Evolutionary conservation across 2,888 invertebrate genomes (phyloP).

Genomic region (Flexamia atlantica): DNA sequence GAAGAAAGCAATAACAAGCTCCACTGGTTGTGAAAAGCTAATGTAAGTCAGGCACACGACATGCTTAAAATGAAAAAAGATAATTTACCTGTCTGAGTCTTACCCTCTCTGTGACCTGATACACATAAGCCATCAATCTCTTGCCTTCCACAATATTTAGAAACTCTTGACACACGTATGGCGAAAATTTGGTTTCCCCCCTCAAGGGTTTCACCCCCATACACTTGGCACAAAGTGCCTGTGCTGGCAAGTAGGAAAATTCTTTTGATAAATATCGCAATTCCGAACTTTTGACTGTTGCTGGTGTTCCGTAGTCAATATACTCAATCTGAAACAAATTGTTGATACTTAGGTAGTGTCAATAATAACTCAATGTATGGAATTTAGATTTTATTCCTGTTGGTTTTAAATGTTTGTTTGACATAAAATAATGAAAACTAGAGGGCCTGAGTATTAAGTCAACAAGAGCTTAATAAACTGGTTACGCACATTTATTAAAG

Average conservation of each 20-base stretch:
- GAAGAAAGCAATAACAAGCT: too few relatives aligned
- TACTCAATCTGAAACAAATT: slow-evolving; percentile 38
- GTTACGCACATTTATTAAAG: too few relatives aligned
- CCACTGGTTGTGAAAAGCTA: too few relatives aligned
- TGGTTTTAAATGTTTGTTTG: too few relatives aligned
- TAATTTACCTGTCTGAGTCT: neutral
- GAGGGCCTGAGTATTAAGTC: too few relatives aligned
- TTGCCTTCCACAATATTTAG: neutral
- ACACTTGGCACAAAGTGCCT: slow-evolving; percentile 26
- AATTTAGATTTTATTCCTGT: too few relatives aligned
- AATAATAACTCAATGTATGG: too few relatives aligned
- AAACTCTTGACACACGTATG: neutral
- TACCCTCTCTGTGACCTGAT: neutral
- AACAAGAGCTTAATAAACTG: too few relatives aligned
- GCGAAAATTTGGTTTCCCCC: slow-evolving; percentile 1
- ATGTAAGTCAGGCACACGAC: too few relatives aligned
- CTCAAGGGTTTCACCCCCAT: neutral
- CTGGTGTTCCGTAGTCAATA: slow-evolving; percentile 46
- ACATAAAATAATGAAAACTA: too few relatives aligned
- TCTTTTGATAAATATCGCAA: slow-evolving; percentile 40
- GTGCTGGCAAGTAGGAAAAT: slow-evolving; percentile 27
- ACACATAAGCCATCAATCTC: slow-evolving; percentile 19
- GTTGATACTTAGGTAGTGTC: too few relatives aligned
- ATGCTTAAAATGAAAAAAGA: neutral
- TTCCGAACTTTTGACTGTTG: neutral